Base-by-base conservation (phyloP, 2,888 invertebrate genomes). In the Eristalinus aeneus region DNA sequence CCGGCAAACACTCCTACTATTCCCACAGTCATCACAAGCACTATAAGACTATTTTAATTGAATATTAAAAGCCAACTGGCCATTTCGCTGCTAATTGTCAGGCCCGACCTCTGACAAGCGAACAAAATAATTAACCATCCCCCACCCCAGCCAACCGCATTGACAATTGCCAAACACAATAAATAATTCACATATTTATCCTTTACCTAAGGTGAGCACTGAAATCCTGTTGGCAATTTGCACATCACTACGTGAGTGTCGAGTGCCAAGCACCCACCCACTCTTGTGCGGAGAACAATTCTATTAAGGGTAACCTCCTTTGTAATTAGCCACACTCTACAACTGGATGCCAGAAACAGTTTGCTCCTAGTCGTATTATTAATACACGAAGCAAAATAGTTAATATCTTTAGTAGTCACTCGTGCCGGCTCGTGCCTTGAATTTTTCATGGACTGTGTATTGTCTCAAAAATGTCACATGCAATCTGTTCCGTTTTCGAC, bases 381-480 rank as follows among this genome's bases (percentile, higher is more conserved):
- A 64, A 71, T 74, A 73, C 53, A n/a, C 63, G 31, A 68, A 61
- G 46, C 58, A 54, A 68, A 27, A 31, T 5, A 27, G 27, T 27
- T 75, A 74, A 74, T 83, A 74, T 67, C 73, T 71, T 75, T 56
- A 71, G 60, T 36, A 53, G 78, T 71, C 74, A 78, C 69, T 83
- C 53, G 61, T 32, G 31, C 10, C 46, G 31, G 12, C 22, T 9
- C 10, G 53, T 32, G 1, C 6, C 23, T 69, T 84, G 75, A 84
- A 79, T 84, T 65, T 79, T 79, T 67, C 12, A 84, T 84, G 65
- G 31, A 36, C 64, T 69, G 61, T n/a, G 72, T 27, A 68, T 77
- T 73, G 67, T 46, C 46, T 71, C 54, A 61, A 67, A 84, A 75
- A 80, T 84, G 84, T 80, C 84, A 80, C 75, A 84, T 79, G 71